Base-by-base conservation (phyloP, 1,140 invertebrate species). In the Drosophila rhopaloa region DNA sequence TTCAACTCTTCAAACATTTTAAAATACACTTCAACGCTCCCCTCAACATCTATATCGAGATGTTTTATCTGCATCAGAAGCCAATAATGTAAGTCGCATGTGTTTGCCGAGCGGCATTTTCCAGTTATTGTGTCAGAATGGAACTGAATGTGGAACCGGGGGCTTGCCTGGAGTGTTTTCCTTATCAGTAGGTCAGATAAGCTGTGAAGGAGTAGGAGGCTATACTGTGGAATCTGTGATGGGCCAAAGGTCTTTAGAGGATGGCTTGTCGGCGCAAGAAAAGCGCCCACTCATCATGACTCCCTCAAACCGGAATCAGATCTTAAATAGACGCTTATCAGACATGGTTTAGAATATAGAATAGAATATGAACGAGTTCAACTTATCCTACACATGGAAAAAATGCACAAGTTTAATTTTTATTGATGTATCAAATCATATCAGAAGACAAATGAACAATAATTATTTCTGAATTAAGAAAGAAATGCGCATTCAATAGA, bases 61-160 rank as follows among this genome's bases (percentile, higher is more conserved):
- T 71, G 27, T 57, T 71, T 68, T 71, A 70, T 71, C 63, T 71
- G 27, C 16, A 56, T 56, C 63, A n/a, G 10, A 63, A 27, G 65
- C 24, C 43, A 40, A 71, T 56, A 68, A 56, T 57, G 27, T 68
- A 35, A 47, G 65, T 55, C 48, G 27, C n/a, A 19, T 70, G 24
- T 46, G 32, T 53, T 60, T 62, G 14, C n/a, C n/a, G 9, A 44
- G 56, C 56, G 47, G 1, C 35, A 11, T 14, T 41, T 48, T 41
- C 50, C 50, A n/a, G 40, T 38, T 38, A 43, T 37, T 19, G 6
- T 24, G 43, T 13, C 62, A 47, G 13, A 37, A 38, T 46, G 61
- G 2, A 46, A 14, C 19, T 19, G 8, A 43, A 41, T 11, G 7
- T 46, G 24, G 35, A 38, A 46, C 37, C 38, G 65, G 50, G 37